These are phyloP conservation scores for Cepaea hortensis DNA, from an alignment of 2,888 invertebrate genomes.

Conservation along the genomic window DNA sequence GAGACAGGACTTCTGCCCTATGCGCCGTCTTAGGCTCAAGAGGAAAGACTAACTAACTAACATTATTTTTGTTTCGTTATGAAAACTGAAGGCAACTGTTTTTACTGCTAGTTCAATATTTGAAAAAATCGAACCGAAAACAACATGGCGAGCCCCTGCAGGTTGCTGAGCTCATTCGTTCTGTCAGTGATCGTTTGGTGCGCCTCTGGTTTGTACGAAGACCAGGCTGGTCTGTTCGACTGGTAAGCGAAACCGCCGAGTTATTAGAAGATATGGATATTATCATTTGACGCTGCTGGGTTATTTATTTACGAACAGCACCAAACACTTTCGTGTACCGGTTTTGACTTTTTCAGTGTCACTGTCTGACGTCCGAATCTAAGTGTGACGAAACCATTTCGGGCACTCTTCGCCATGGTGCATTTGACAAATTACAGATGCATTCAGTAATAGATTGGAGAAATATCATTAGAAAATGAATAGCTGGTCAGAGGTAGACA, in stretches of 20 bases:
- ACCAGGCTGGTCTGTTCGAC: conserved; percentile 51
- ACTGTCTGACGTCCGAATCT: background rate
- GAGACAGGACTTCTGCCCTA: too few species aligned
- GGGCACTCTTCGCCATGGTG: background rate
- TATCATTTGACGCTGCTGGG: background rate
- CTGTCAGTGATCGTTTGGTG: conserved; percentile 20
- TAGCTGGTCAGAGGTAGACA: too few species aligned
- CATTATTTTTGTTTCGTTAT: too few species aligned
- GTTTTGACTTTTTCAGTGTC: background rate
- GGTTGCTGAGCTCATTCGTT: background rate
- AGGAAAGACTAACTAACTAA: too few species aligned
- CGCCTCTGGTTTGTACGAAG: conserved; percentile 45
- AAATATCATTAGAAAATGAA: too few species aligned
- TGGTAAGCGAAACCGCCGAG: conserved; percentile 36
- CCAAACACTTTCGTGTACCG: background rate
- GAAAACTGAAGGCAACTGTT: background rate
- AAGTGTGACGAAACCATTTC: background rate
- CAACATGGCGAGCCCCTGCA: conserved; percentile 45
- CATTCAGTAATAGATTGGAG: too few species aligned
- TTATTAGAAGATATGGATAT: background rate
- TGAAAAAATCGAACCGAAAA: conserved; percentile 24
- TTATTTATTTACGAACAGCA: background rate
- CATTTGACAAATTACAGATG: background rate
- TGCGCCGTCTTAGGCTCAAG: too few species aligned
- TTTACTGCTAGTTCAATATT: background rate